These are phyloP conservation scores for Sussaba pulchella DNA, from an alignment of 2,888 invertebrate species.

Conservation along the genomic window DNA sequence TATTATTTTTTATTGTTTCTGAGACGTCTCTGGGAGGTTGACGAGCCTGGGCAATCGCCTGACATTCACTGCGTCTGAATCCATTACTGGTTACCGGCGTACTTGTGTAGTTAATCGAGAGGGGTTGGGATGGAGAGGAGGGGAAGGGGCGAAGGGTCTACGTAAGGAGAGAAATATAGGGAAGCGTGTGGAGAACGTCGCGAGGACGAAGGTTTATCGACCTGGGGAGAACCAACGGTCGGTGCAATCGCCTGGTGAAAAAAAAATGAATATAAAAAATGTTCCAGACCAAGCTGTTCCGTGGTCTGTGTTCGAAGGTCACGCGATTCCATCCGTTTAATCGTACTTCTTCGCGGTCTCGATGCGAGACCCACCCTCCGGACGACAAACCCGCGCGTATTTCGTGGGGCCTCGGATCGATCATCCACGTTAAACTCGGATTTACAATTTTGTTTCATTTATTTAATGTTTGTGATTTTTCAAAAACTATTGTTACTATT, in stretches of 20 bases:
- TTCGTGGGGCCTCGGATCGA: conserved; percentile 6
- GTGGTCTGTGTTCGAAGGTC: conserved; percentile 66
- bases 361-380: conserved; percentile 32
- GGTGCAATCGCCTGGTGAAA: conserved; percentile 67
- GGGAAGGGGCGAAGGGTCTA: background rate
- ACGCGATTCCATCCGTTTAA: conserved; percentile 67
- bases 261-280: too few species aligned
- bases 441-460: too few species aligned
- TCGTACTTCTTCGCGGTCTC: conserved; percentile 54
- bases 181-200: conserved; percentile 38
- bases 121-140: too few species aligned
- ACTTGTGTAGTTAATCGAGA: too few species aligned
- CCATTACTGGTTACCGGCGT: too few species aligned
- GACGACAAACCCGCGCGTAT: background rate
- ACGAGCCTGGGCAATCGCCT: too few species aligned
- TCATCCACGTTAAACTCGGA: conserved; percentile 16
- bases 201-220: conserved; percentile 67
- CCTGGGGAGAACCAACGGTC: conserved; percentile 49
- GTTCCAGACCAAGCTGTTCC: conserved; percentile 57
- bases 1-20: too few species aligned
- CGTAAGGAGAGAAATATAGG: conserved; percentile 1
- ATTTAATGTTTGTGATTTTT: too few species aligned
- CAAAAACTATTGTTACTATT: too few species aligned
- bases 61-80: too few species aligned
- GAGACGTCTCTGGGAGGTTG: too few species aligned